These are phyloP conservation scores for Strigamia crassipes DNA, from an alignment of 2,888 invertebrate genomes.

Conservation along the genomic window DNA sequence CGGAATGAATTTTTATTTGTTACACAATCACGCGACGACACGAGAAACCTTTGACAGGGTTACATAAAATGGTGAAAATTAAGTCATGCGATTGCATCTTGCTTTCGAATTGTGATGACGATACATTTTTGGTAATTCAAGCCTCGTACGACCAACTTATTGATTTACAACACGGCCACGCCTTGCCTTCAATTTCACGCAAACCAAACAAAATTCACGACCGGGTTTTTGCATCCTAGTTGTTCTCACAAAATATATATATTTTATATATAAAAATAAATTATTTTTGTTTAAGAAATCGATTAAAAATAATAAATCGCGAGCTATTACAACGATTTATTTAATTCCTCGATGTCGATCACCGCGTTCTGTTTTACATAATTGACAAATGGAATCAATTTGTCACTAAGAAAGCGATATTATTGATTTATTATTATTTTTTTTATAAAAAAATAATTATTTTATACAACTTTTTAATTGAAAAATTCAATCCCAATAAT, in stretches of 20 bases:
- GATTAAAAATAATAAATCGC: not conserved
- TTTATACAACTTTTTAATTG: too few species aligned
- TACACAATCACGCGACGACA: not conserved
- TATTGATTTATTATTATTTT: too few species aligned
- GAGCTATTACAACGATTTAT: not conserved
- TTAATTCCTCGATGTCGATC: not conserved
- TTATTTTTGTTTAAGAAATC: too few species aligned
- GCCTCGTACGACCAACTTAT: slow-evolving; percentile 23
- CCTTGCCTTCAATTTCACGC: slow-evolving; percentile 34
- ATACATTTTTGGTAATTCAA: slow-evolving; percentile 33
- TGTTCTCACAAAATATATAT: too few species aligned
- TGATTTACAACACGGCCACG: slow-evolving; percentile 12
- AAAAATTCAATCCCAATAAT: too few species aligned
- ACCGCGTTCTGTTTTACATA: not conserved
- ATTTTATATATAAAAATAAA: too few species aligned
- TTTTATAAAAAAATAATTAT: too few species aligned
- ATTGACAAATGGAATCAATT: too few species aligned
- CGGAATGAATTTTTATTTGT: too few species aligned
- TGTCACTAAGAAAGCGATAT: too few species aligned
- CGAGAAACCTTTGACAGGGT: not conserved
- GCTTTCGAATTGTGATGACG: not conserved
- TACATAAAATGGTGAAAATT: slow-evolving; percentile 12
- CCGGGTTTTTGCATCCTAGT: not conserved
- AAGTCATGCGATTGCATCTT: slow-evolving; percentile 22
- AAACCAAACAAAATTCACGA: slow-evolving; percentile 14